A percentile compares a stretch with the other conserved stretches of the same genome.
Conservation (phyloP, 2,888 invertebrate species). For the Leucophenga maculata region DNA sequence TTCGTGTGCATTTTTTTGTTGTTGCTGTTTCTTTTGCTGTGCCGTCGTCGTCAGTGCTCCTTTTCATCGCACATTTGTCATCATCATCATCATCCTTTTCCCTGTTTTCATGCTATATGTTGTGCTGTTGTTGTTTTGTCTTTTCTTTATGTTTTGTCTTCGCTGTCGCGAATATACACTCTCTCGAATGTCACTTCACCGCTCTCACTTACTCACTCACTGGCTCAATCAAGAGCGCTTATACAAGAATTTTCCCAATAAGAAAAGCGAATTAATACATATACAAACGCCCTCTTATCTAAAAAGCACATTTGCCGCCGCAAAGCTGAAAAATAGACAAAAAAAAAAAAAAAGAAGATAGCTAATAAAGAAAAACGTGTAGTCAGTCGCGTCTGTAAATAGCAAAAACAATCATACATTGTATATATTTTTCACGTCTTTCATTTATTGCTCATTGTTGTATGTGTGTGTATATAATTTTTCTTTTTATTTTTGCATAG, state of each 20-base stretch:
- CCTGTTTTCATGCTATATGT: conserved; percentile 55
- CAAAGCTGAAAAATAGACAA: not conserved
- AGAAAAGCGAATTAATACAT: conserved; percentile 39
- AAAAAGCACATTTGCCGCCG: conserved; percentile 23
- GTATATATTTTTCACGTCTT: not conserved
- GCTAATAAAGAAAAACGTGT: not conserved
- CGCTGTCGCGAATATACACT: not conserved
- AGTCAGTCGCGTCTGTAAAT: conserved; percentile 5
- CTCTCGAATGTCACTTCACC: no score
- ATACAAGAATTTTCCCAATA: conserved; percentile 60
- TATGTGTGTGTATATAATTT: not conserved
- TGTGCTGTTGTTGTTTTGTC: conserved; percentile 35
- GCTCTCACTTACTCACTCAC: conserved; percentile 32
- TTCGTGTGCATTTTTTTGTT: conserved; percentile 29
- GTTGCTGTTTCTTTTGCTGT: conserved; percentile 45
- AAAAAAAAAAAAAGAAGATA: no score
- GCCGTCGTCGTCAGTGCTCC: conserved; percentile 30
- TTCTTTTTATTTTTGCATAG: conserved; percentile 5
- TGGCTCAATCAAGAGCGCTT: conserved; percentile 46
- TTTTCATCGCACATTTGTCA: conserved; percentile 5
- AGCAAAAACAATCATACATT: conserved; percentile 28
- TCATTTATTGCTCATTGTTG: not conserved
- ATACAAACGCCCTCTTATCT: conserved; percentile 22
- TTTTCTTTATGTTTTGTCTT: conserved; percentile 30
- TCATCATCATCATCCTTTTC: conserved; percentile 52